These are phyloP conservation scores for Bettongia penicillata DNA, from an alignment of 2,113 vertebrate species.

Conservation along the genomic window DNA sequence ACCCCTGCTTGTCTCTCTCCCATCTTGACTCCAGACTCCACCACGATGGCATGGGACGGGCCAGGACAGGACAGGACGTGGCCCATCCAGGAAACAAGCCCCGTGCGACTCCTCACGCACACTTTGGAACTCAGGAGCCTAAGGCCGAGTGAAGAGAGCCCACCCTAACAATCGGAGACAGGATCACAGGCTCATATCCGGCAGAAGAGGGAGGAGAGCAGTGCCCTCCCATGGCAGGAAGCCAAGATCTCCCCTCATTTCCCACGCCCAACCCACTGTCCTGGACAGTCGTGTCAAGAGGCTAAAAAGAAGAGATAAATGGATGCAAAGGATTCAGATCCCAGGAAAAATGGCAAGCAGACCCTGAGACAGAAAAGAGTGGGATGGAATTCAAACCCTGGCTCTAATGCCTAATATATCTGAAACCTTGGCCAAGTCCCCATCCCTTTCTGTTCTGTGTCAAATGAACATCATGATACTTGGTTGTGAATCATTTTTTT, in stretches of 20 bases:
- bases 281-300: neutral
- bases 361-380: neutral
- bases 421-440: neutral
- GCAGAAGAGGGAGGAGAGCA: neutral
- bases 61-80: neutral
- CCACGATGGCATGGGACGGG: neutral
- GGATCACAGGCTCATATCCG: neutral
- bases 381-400: neutral
- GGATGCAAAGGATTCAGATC: neutral
- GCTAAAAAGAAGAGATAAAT: neutral
- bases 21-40: neutral
- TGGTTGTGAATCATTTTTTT: neutral
- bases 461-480: neutral
- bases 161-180: neutral
- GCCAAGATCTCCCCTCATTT: neutral
- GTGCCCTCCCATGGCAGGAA: neutral
- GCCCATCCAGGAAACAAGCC: conserved; percentile 14
- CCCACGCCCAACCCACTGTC: neutral
- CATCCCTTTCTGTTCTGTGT: neutral
- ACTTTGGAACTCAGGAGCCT: neutral
- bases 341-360: neutral
- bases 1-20: neutral
- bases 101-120: neutral
- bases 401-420: neutral
- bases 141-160: neutral